Conservation (phyloP, 2,797 vertebrate species). For the Sebastes dallii region DNA sequence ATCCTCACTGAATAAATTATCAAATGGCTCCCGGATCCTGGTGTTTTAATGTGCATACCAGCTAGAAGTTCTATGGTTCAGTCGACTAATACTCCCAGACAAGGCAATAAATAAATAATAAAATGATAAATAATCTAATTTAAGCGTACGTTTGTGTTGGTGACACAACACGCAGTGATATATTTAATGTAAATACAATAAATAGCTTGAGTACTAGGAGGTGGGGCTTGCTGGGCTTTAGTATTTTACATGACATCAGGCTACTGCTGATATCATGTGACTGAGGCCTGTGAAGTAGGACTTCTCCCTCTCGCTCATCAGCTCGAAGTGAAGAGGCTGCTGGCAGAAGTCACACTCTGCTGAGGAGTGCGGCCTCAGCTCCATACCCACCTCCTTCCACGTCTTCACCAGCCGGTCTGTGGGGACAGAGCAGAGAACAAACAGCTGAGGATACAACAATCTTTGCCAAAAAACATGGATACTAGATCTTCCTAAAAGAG, state of each 20-base stretch:
- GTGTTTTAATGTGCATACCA: too few species aligned
- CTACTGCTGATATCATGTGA: constrained; percentile 85
- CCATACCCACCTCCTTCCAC: constrained; percentile 88
- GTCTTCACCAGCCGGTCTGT: constrained; percentile 88
- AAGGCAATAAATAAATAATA: too few species aligned
- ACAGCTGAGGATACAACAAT: not conserved
- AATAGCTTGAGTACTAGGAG: constrained; percentile 9
- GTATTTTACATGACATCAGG: constrained; percentile 65
- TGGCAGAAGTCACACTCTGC: constrained; percentile 92
- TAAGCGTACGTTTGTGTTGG: not conserved
- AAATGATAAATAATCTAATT: too few species aligned
- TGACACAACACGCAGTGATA: not conserved
- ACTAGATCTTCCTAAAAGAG: not conserved
- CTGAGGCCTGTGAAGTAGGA: constrained; percentile 92
- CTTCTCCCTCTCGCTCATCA: constrained; percentile 91
- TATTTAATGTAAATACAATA: constrained; percentile 15
- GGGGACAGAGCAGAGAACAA: constrained; percentile 10
- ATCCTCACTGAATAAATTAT: too few species aligned
- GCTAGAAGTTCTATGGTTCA: too few species aligned
- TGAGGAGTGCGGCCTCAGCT: constrained; percentile 86
- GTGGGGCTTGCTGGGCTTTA: not conserved
- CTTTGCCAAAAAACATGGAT: not conserved
- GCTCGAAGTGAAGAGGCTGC: constrained; percentile 90
- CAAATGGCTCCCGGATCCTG: too few species aligned
- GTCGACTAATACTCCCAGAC: too few species aligned